These are phyloP conservation scores for Trissolcus japonicus DNA, from an alignment of 2,888 invertebrate genomes.

Conservation along the genomic window DNA sequence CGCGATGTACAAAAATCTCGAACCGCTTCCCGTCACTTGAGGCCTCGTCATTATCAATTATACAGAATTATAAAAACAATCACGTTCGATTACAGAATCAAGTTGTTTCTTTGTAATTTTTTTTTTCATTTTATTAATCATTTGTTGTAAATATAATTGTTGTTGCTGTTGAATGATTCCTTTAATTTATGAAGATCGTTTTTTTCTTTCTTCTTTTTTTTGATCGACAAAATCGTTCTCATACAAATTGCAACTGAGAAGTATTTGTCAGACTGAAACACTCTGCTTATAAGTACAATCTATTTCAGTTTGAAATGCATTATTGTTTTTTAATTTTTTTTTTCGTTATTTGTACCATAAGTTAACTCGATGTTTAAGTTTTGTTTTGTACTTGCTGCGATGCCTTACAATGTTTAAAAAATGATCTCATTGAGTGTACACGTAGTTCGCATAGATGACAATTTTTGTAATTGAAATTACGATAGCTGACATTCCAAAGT, in stretches of 20 bases:
- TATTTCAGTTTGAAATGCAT: constrained; percentile 14
- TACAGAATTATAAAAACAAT: too few species aligned
- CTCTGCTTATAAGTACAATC: too few species aligned
- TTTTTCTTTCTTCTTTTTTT: constrained; percentile 11
- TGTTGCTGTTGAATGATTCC: constrained; percentile 23
- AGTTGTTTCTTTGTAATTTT: too few species aligned
- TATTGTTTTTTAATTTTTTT: constrained; percentile 5
- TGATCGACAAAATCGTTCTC: constrained; percentile 16
- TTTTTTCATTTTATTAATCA: neutral
- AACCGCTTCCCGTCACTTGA: constrained; percentile 13
- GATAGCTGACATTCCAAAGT: constrained; percentile 22
- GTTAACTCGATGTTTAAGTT: constrained; percentile 28
- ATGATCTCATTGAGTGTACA: constrained; percentile 32
- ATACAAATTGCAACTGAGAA: constrained; percentile 37
- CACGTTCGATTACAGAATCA: too few species aligned
- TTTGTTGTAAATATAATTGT: constrained; percentile 21
- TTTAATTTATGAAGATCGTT: constrained; percentile 18
- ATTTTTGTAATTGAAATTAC: neutral
- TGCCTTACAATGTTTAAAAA: constrained; percentile 22
- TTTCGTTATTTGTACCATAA: constrained; percentile 20
- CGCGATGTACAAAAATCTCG: constrained; percentile 35
- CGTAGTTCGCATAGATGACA: constrained; percentile 4
- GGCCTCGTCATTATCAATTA: too few species aligned
- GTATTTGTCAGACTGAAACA: constrained; percentile 39
- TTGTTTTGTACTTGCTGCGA: constrained; percentile 26